Evolutionary conservation across 2,888 invertebrate species (phyloP), one percentile per base, ranked within the genome.

Genomic region (Glyphotaelius pellucidus): DNA sequence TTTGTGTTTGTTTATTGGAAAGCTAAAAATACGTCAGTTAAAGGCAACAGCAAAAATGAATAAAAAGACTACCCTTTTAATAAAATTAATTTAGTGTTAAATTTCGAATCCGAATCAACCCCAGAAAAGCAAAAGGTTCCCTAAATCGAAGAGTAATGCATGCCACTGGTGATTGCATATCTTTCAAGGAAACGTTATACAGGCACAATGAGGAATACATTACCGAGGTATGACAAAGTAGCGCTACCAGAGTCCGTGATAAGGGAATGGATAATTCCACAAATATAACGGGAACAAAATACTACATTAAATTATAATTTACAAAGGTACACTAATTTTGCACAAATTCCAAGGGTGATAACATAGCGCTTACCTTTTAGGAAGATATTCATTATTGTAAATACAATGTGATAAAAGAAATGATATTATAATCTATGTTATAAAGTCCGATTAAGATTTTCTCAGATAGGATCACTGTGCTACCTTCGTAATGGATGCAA

Each of bases 161-260:
- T n/a, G 67, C 67, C 67, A 67, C 67, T 67, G 67, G 32, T 19
- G 32, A 0, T 25, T 32, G 32, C 32, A 32, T 32, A 90, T 90
- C 90, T 90, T 80, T 86, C 30, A 35, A 90, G 86, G 90, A 90
- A 90, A 90, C 84, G 47, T 80, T 84, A 86, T 7, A 67, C 67
- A n/a, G 38, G 32, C 15, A 90, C 86, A 90, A 90, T 80, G 86
- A 67, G 30, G 85, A 32, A 90, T 67, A 86, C 47, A 90, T 90
- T 86, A 79, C n/a, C n/a, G 67, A n/a, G 25, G 67, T 67, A 67
- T 67, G 67, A 67, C 67, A 67, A 67, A 67, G 67, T 67, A 67
- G 67, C 67, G 67, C 67, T 67, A 67, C 67, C 25, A 67, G 25
- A 25, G n/a, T 7, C 86, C 30, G 42, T 30, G 86, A 86, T 86